Conservation (phyloP, 2,888 invertebrate genomes). For the Pachycephus smyrnensis region DNA sequence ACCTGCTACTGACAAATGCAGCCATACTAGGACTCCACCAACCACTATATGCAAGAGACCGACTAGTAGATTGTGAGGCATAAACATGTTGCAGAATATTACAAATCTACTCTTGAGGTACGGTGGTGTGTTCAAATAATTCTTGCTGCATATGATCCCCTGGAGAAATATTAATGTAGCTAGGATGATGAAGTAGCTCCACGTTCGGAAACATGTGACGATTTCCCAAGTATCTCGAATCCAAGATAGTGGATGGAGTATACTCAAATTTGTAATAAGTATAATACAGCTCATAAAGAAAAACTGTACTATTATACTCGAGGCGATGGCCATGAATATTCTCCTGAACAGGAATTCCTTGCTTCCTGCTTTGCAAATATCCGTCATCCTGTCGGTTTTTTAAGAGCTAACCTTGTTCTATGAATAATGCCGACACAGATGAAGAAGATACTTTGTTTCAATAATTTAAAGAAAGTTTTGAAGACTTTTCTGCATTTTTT, state of each 20-base stretch:
- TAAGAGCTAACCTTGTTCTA: neutral
- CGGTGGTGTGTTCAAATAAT: conserved; percentile 73
- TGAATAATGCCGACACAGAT: neutral
- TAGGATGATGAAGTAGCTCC: conserved; percentile 75
- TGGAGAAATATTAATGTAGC: conserved; percentile 75
- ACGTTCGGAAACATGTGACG: conserved; percentile 74
- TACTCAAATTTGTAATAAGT: conserved; percentile 71
- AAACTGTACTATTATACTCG: conserved; percentile 69
- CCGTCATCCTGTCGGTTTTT: conserved; percentile 17
- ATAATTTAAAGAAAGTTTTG: neutral
- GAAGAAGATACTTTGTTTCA: neutral
- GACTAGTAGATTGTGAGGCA: conserved; percentile 72
- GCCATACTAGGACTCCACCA: conserved; percentile 77
- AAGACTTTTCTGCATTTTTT: neutral
- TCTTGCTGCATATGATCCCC: conserved; percentile 79
- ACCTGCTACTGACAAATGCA: conserved; percentile 76
- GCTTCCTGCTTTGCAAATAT: conserved; percentile 51
- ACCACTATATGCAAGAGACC: conserved; percentile 72
- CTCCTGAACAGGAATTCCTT: conserved; percentile 73
- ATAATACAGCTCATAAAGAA: conserved; percentile 54
- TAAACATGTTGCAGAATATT: conserved; percentile 74
- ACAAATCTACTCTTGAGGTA: conserved; percentile 77
- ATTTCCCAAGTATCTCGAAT: conserved; percentile 72
- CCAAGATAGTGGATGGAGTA: conserved; percentile 77
- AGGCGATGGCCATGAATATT: conserved; percentile 72